Conservation (phyloP, 1,140 invertebrate genomes). For the Heliothis virescens region DNA sequence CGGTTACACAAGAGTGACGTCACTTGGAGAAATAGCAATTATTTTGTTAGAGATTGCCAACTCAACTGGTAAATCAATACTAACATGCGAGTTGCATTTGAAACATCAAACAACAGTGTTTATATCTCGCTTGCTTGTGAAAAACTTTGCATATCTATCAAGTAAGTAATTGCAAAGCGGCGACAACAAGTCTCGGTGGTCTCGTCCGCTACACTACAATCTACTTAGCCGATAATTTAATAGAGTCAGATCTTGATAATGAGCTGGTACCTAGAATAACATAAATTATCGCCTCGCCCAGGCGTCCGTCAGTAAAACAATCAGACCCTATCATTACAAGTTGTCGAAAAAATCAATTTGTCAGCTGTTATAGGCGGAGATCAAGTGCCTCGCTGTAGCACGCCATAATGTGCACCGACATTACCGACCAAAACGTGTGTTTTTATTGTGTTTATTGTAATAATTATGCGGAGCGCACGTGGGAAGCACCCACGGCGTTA, state of each 20-base stretch:
- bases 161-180: no score
- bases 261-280: no score
- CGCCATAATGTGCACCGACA: conserved; percentile 23
- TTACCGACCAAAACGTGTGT: conserved; percentile 31
- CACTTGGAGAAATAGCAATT: background rate
- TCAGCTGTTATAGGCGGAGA: conserved; percentile 3
- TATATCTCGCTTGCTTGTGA: no score
- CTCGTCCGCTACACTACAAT: no score
- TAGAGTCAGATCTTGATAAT: no score
- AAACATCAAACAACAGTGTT: no score
- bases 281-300: background rate
- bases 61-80: no score
- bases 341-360: conserved; percentile 29
- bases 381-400: conserved; percentile 8
- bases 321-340: conserved; percentile 10
- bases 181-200: no score
- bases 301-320: conserved; percentile 6
- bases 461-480: conserved; percentile 37
- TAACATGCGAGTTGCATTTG: no score
- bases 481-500: conserved; percentile 38
- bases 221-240: no score
- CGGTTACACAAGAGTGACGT: background rate
- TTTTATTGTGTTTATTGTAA: conserved; percentile 46
- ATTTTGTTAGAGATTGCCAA: background rate
- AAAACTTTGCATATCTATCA: no score